Evolutionary conservation across 2,113 vertebrate species (phyloP).

Genomic region (Meles meles): DNA sequence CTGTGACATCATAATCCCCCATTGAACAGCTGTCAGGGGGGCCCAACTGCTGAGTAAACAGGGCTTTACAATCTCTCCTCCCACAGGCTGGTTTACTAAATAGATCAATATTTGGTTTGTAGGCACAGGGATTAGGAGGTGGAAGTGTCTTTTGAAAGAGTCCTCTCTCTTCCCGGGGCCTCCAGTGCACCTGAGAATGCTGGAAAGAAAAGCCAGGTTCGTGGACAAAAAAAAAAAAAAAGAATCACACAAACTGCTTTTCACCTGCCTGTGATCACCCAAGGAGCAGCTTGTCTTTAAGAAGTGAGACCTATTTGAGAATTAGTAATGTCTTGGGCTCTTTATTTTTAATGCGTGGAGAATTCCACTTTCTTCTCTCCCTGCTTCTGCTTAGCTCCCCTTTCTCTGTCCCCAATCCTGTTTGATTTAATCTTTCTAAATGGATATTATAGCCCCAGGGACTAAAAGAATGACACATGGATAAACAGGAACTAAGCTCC

Average conservation of each 20-base stretch:
- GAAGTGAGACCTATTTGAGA: conserved; percentile 56
- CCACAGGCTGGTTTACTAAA: conserved; percentile 75
- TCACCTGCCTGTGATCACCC: conserved; percentile 52
- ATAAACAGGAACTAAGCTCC: conserved; percentile 64
- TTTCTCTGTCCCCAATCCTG: background rate
- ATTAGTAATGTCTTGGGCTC: conserved; percentile 43
- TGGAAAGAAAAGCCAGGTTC: conserved; percentile 66
- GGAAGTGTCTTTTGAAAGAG: conserved; percentile 79
- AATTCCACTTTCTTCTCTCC: conserved; percentile 13
- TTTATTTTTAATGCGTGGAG: conserved; percentile 49
- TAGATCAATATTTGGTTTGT: conserved; percentile 80
- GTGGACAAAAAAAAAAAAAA: background rate
- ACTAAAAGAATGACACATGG: background rate
- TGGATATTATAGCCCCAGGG: conserved; percentile 53
- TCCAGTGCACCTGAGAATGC: conserved; percentile 75
- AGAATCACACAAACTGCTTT: background rate
- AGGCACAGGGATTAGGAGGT: conserved; percentile 74
- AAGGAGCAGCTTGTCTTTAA: conserved; percentile 6
- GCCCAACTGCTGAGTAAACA: conserved; percentile 76
- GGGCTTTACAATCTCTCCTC: conserved; percentile 66
- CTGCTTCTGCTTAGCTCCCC: background rate
- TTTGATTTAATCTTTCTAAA: conserved; percentile 68
- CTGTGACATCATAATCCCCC: conserved; percentile 81
- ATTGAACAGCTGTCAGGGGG: conserved; percentile 81
- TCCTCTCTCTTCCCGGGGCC: conserved; percentile 56